These are phyloP conservation scores for Sinocyclocheilus grahami DNA, from an alignment of 2,113 vertebrate species.

Conservation along the genomic window DNA sequence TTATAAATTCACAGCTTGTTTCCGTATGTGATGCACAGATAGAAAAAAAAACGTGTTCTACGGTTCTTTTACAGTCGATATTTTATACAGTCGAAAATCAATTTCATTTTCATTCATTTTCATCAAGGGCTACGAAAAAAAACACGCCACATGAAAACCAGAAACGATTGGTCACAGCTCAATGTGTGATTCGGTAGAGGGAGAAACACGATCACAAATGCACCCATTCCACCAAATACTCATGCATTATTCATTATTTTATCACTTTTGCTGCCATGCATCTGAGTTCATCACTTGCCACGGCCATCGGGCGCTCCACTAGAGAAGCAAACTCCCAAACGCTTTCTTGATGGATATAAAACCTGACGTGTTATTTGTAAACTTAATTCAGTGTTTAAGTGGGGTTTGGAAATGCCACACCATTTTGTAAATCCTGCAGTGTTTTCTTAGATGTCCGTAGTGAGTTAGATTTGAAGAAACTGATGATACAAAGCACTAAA, in stretches of 20 bases:
- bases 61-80: conserved; percentile 30
- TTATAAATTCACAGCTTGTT: conserved; percentile 61
- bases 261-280: neutral
- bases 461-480: neutral
- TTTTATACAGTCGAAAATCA: conserved; percentile 30
- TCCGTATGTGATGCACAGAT: conserved; percentile 71
- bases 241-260: neutral
- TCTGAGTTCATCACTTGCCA: neutral
- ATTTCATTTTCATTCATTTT: conserved; percentile 25
- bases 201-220: neutral
- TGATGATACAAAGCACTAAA: neutral
- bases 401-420: neutral
- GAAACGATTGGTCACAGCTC: neutral
- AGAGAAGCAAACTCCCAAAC: neutral
- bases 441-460: neutral
- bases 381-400: conserved; percentile 8
- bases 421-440: conserved; percentile 15
- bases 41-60: conserved; percentile 26
- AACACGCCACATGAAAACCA: neutral
- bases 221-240: neutral
- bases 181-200: neutral
- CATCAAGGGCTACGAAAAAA: conserved; percentile 57
- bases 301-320: neutral
- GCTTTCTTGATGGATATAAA: neutral
- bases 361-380: conserved; percentile 21